Conservation (phyloP, 1,140 invertebrate species). For the Zaprionus vittiger region DNA sequence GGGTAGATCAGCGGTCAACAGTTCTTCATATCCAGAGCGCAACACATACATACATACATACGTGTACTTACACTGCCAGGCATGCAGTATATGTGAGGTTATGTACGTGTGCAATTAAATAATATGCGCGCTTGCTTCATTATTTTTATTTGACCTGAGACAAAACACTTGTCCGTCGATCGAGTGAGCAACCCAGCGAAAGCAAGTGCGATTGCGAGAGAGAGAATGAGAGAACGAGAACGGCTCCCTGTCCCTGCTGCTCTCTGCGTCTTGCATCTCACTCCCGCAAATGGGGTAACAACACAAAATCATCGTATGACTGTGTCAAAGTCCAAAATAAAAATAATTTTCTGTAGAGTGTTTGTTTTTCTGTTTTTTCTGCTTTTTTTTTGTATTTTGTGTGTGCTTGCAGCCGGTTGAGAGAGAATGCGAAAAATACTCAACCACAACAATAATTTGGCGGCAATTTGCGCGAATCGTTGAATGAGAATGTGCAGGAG, state of each 20-base stretch:
- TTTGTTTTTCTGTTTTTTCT: constrained; percentile 18
- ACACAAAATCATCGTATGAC: constrained; percentile 78
- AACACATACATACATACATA: neutral
- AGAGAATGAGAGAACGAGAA: constrained; percentile 3
- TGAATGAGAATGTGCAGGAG: neutral
- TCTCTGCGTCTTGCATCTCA: constrained; percentile 17
- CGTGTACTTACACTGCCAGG: neutral
- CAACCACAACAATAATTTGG: constrained; percentile 23
- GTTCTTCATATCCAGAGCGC: neutral
- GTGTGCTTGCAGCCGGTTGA: constrained; percentile 45
- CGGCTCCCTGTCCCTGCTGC: constrained; percentile 13
- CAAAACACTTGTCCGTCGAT: constrained; percentile 11
- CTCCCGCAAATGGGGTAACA: constrained; percentile 64
- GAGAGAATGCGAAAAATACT: constrained; percentile 61
- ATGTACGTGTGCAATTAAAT: constrained; percentile 13
- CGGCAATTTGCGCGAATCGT: constrained; percentile 50
- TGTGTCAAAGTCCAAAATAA: constrained; percentile 82
- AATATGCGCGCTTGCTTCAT: constrained; percentile 13
- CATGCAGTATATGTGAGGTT: neutral
- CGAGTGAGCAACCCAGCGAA: neutral
- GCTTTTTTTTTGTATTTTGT: constrained; percentile 25
- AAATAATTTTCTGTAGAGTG: constrained; percentile 67
- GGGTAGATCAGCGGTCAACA: neutral
- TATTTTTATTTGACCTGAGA: constrained; percentile 28
- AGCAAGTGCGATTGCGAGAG: constrained; percentile 4